A percentile compares a stretch with the other conserved stretches of the same genome.
Evolutionary conservation across 2,113 vertebrate genomes (phyloP).

Genomic region (Suncus etruscus): DNA sequence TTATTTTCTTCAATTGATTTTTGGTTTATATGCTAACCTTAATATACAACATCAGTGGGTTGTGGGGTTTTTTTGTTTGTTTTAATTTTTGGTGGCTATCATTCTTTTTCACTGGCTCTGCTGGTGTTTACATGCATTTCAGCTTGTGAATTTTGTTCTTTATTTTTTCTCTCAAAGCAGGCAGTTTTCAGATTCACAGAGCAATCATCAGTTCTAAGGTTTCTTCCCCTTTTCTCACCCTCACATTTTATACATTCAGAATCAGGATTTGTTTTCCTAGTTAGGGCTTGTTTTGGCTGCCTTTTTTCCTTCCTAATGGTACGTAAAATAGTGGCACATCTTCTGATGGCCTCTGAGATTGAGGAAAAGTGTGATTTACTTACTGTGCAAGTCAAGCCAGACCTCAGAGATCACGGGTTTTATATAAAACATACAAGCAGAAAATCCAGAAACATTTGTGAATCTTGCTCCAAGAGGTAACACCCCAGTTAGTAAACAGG

Average conservation of each 20-base stretch:
- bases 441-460: neutral
- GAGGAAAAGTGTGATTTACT: neutral
- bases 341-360: neutral
- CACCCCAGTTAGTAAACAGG: neutral
- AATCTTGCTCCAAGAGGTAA: neutral
- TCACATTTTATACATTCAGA: neutral
- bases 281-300: neutral
- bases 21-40: neutral
- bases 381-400: neutral
- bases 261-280: neutral
- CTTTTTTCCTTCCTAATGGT: constrained; percentile 8
- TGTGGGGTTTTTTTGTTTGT: too few relatives aligned
- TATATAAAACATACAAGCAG: neutral
- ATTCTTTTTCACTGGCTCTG: neutral
- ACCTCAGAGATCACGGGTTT: neutral
- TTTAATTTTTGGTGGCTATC: too few relatives aligned
- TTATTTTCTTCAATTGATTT: neutral
- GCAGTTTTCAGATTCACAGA: neutral
- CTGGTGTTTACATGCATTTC: neutral
- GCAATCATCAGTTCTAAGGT: neutral
- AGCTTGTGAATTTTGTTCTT: neutral
- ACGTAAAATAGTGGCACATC: neutral
- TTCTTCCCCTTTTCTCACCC: neutral
- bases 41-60: neutral
- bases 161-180: neutral